Evolutionary conservation across 2,888 invertebrate genomes (phyloP).

Genomic region (Drosophila nr. perissopoda): DNA sequence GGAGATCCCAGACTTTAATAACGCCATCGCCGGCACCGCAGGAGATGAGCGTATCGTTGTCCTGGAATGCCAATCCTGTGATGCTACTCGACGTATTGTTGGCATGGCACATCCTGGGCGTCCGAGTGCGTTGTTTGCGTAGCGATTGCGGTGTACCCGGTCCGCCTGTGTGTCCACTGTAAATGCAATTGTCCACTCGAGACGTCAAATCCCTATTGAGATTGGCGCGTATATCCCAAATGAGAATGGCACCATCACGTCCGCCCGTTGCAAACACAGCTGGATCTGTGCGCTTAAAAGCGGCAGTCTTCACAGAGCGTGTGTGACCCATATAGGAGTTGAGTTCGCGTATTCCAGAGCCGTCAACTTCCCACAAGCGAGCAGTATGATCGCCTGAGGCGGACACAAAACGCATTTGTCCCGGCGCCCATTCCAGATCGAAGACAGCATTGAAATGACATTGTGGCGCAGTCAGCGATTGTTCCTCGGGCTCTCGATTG

Average conservation of each 20-base stretch:
- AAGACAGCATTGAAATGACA: slow-evolving; percentile 95
- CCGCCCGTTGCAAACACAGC: slow-evolving; percentile 95
- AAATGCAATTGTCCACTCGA: slow-evolving; percentile 90
- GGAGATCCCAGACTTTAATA: slow-evolving; percentile 94
- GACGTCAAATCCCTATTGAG: slow-evolving; percentile 85
- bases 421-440: slow-evolving; percentile 94
- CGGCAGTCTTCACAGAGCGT: slow-evolving; percentile 92
- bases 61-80: slow-evolving; percentile 93
- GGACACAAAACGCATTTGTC: slow-evolving; percentile 91
- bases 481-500: slow-evolving; percentile 83
- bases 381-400: slow-evolving; percentile 94
- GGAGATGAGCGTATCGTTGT: slow-evolving; percentile 91
- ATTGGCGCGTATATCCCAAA: slow-evolving; percentile 92
- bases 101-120: slow-evolving; percentile 85
- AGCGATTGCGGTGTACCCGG: slow-evolving; percentile 86
- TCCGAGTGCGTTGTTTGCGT: slow-evolving; percentile 84
- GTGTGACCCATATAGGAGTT: slow-evolving; percentile 91
- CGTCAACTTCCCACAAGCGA: slow-evolving; percentile 90
- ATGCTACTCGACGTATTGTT: slow-evolving; percentile 89
- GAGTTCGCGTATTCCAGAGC: slow-evolving; percentile 85
- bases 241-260: slow-evolving; percentile 93
- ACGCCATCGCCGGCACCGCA: slow-evolving; percentile 94
- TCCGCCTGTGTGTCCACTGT: slow-evolving; percentile 84
- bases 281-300: slow-evolving; percentile 89
- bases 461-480: slow-evolving; percentile 86